A percentile compares a stretch with the other conserved stretches of the same genome.
These are phyloP conservation scores for Sigmodon hispidus DNA, from an alignment of 2,113 vertebrate genomes.

Conservation along the genomic window DNA sequence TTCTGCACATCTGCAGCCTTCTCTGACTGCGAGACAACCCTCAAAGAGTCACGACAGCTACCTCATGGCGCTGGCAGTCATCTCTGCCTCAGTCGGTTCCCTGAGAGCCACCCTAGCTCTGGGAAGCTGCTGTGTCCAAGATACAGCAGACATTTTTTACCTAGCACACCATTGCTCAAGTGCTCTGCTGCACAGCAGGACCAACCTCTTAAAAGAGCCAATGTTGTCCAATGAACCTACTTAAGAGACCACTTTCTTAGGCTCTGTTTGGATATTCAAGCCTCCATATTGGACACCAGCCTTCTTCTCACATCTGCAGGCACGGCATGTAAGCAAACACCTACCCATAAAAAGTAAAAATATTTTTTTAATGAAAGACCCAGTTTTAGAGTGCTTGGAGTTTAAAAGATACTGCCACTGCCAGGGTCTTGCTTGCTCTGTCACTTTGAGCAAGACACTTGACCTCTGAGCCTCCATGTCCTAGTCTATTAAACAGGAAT, in stretches of 20 bases:
- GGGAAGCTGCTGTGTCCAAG: no score
- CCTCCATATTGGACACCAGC: not conserved
- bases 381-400: not conserved
- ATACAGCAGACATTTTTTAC: no score
- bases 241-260: not conserved
- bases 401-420: not conserved
- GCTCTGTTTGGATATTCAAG: not conserved
- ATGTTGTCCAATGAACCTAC: not conserved
- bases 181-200: no score
- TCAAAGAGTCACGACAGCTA: no score
- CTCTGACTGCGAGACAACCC: no score
- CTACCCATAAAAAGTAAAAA: not conserved
- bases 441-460: not conserved
- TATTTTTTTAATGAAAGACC: not conserved
- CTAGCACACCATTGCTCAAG: no score
- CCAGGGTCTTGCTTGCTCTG: not conserved
- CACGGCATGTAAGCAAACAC: not conserved
- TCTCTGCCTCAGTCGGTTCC: no score
- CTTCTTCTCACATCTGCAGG: not conserved
- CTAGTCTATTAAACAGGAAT: constrained; percentile 3
- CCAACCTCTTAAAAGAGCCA: not conserved
- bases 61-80: no score
- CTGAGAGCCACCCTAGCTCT: no score
- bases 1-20: no score
- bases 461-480: not conserved